Evolutionary conservation across 2,113 vertebrate genomes (phyloP).

Genomic region (Pygoscelis adeliae): DNA sequence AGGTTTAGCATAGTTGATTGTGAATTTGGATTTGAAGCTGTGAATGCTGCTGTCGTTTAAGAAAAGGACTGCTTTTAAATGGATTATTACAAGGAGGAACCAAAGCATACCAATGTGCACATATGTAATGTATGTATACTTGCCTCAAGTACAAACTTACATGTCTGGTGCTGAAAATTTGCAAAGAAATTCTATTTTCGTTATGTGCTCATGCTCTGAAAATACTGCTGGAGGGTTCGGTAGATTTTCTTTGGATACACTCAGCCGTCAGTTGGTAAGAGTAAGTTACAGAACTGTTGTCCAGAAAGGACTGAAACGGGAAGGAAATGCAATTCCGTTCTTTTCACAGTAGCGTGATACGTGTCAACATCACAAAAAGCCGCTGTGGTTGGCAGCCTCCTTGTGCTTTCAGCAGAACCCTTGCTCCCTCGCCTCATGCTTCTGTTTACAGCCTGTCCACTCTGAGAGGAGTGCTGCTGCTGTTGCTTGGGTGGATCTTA

Average conservation of each 20-base stretch:
- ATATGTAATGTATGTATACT: background rate
- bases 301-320: background rate
- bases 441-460: background rate
- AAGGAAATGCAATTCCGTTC: background rate
- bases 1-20: background rate
- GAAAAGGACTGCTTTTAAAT: background rate
- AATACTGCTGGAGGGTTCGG: background rate
- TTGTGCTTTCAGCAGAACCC: background rate
- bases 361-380: background rate
- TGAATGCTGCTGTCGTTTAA: background rate
- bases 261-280: background rate
- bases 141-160: background rate
- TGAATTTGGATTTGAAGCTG: background rate
- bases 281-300: background rate
- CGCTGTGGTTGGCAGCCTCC: background rate
- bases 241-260: background rate
- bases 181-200: background rate
- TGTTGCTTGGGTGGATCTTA: background rate
- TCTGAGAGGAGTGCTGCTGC: background rate
- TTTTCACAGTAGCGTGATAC: background rate
- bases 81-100: background rate
- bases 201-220: background rate
- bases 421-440: background rate
- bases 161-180: background rate
- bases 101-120: fast-evolving